Base-by-base conservation (phyloP, 64 coral and sea anemone genomes). In the Orbicella faveolata region DNA sequence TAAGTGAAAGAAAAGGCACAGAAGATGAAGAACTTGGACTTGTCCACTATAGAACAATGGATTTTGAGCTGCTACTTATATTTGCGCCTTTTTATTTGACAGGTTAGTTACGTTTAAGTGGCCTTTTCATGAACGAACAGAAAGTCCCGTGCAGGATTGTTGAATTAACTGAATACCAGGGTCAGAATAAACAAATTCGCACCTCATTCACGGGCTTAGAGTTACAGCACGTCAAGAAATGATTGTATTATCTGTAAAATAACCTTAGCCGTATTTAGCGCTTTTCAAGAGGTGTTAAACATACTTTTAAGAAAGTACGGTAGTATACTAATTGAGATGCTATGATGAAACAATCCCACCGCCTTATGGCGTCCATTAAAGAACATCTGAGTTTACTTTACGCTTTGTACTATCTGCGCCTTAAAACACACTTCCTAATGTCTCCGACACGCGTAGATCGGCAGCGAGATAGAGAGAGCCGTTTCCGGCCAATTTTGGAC, bases 111-210 rank as follows among this genome's bases (percentile, higher is more conserved):
- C 9, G 11, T 57, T 79, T 33, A 20, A 54, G 18, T 51, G 41
- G 75, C 44, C 36, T 73, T 67, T 67, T 68, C 81, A 68, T 2
- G 26, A 21, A 17, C 10, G 81, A 63, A 13, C 36, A 17, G 41
- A 85, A 73, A n/a, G 16, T 70, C 36, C 21, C 63, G 82, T 73
- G 82, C 64, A 20, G 19, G 64, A 21, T 68, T 85, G 39, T 85
- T 70, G 80, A 83, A 85, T 72, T 53, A 85, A 23, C 39, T 52
- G 63, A 52, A 85, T 85, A 72, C 82, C 37, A 75, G 74, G 87
- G 92, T 89, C 79, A 94, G 77, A 94, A 89, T 94, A 89, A 94
- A 94, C 92, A 94, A 89, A 94, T 94, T 94, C 92, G 79, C 92
- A 94, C 87, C 83, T 89, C 88, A 94, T 94, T 94, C 73, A 94